Base-by-base conservation (phyloP, 1,140 invertebrate species). In the Heliconius hermathena region DNA sequence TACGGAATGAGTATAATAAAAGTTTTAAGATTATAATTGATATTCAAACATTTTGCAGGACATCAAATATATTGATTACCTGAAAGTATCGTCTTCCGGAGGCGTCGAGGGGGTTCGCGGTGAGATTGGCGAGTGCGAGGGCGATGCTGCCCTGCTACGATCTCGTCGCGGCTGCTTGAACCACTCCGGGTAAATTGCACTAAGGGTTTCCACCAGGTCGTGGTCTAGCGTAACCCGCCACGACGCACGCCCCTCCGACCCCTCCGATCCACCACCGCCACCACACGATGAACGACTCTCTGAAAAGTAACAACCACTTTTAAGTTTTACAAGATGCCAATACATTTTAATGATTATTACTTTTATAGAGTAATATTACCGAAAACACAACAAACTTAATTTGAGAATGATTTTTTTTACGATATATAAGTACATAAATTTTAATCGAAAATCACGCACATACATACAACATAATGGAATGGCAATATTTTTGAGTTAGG, bases 101-200 rank as follows among this genome's bases (percentile, higher is more conserved):
- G 88, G 86, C 72, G 88, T 90, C 38, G 80, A 85, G 49, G 90
- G 90, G 75, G 90, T 88, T 60, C 26, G 86, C 76, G 85, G 88
- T 85, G 87, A 87, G 81, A 85, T 83, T 60, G 87, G 87, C 85
- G 87, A 87, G 49, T 82, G 85, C 18, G 82, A 80, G 73, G 90
- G 90, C 77, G 91, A 87, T 76, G 87, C 84, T 73, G 87, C 85
- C 73, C 87, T 89, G 85, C 87, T 89, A 82, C 90, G 89, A 87
- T 94, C 95, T 84, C 94, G 93, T 83, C 91, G 87, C 87, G 90
- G 89, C 90, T 94, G 94, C 89, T 94, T 97, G 95, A 98, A 98
- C 98, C 98, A 98, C 96, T 98, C 97, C 79, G 98, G 98, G 95
- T 98, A 98, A 90, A 98, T 97, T 81, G 97, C 96, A 88, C 97